A percentile compares a stretch with the other conserved stretches of the same genome.
These are phyloP conservation scores for Elaphurus davidianus DNA, from an alignment of 2,113 vertebrate genomes.

Conservation along the genomic window DNA sequence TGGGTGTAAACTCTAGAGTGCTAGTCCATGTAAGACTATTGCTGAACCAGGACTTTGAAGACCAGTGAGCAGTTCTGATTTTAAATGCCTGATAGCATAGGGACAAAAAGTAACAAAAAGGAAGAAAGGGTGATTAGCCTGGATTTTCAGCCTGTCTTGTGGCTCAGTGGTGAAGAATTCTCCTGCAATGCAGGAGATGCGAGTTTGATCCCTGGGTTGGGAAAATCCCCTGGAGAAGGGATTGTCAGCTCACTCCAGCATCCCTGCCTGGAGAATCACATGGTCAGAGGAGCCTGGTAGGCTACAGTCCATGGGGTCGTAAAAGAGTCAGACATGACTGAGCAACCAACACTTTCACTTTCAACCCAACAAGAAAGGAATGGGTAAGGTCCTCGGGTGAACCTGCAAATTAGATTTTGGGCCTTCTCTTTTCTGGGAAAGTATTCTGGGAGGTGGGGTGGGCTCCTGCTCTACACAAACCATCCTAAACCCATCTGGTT, in stretches of 20 bases:
- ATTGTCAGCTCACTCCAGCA: not conserved
- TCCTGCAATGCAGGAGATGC: not conserved
- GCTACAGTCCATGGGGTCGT: not conserved
- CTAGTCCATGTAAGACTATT: not conserved
- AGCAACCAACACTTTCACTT: not conserved
- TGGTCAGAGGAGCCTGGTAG: not conserved
- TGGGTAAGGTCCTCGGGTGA: not conserved
- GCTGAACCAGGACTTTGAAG: not conserved
- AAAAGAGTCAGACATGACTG: not conserved
- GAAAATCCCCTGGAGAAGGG: not conserved
- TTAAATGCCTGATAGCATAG: not conserved
- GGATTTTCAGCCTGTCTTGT: not conserved
- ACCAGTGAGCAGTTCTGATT: not conserved
- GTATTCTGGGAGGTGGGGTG: not conserved
- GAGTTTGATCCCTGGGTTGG: not conserved
- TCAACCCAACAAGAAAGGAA: not conserved
- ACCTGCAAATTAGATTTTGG: not conserved
- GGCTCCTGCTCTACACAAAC: not conserved
- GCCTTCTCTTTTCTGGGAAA: not conserved
- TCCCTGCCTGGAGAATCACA: not conserved
- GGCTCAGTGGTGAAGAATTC: not conserved
- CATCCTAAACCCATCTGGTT: not conserved
- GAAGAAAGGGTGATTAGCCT: not conserved
- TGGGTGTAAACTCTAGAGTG: not conserved
- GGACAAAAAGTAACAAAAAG: not conserved